Evolutionary conservation across 1,140 invertebrate species (phyloP), one percentile per base, ranked within the genome.

Genomic region (Cataglyphis hispanica): DNA sequence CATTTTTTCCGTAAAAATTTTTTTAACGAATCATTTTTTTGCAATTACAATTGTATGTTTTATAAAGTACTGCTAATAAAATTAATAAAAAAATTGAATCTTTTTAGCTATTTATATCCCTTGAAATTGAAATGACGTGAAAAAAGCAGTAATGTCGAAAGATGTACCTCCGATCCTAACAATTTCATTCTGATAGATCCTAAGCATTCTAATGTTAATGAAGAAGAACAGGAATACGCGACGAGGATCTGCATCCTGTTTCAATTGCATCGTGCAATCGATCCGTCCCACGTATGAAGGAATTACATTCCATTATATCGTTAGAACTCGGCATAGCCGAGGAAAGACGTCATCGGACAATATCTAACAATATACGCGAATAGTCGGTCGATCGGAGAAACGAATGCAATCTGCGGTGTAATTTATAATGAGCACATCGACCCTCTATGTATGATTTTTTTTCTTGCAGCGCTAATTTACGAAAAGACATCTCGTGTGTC

Each of bases 201-300:
- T 16, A 50, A 66, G 40, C 16, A 37, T 31, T 81, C 22, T 27
- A 50, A 50, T 67, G 27, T 50, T 31, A 72, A 74, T 27, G 78
- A 74, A 72, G 67, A 83, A 83, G 78, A 60, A 74, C 53, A 74
- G 50, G 67, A 60, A 83, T 53, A 63, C 37, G 19, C 22, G n/a
- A n/a, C 25, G 78, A 74, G 25, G 67, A 74, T 53, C 13, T 74
- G 78, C 53, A 83, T 83, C 78, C 67, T 83, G 78, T 83, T 83
- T 83, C 78, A 83, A 74, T 83, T 83, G 78, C 78, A 83, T 61
- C 78, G 78, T 74, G 67, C 78, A 83, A 83, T 83, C 78, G 67
- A 83, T 83, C 58, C 78, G 27, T 83, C 78, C 78, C 67, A 83
- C 78, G 78, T 83, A 83, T 37, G 70, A 43, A 70, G 78, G 67